These are phyloP conservation scores for Catalaphyllia jardinei DNA, from an alignment of 64 coral and sea anemone species.

Conservation along the genomic window DNA sequence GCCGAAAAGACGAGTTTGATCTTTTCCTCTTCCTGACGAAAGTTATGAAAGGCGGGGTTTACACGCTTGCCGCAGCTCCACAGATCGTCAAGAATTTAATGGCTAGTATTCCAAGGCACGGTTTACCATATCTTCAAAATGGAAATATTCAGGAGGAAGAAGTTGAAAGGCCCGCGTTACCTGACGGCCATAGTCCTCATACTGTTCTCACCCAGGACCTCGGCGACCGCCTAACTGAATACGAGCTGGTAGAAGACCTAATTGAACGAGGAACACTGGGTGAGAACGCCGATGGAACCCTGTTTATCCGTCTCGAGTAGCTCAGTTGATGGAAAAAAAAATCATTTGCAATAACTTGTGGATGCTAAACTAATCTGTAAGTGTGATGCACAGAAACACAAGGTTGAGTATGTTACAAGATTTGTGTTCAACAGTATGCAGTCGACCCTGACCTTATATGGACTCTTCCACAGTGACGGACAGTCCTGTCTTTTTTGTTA, in stretches of 20 bases:
- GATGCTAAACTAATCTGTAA: no score
- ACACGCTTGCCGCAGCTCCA: not conserved
- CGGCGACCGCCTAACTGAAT: conserved; percentile 62
- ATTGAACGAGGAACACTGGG: conserved; percentile 46
- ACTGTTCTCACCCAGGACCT: conserved; percentile 51
- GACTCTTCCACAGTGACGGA: no score
- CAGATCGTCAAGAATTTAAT: not conserved
- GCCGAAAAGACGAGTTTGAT: conserved; percentile 61
- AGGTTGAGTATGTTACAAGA: no score
- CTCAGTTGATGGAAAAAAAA: not conserved
- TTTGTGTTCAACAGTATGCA: no score
- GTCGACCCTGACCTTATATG: no score
- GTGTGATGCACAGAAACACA: no score
- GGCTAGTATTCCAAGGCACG: not conserved
- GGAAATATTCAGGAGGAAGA: conserved; percentile 16
- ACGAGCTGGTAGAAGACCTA: conserved; percentile 57
- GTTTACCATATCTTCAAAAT: not conserved
- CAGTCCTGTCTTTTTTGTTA: no score
- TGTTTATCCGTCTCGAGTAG: conserved; percentile 27
- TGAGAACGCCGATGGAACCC: not conserved
- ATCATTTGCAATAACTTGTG: not conserved
- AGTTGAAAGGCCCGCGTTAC: not conserved
- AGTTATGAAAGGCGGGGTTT: not conserved
- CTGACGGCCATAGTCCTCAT: not conserved
- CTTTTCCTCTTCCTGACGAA: conserved; percentile 39